A percentile compares a stretch with the other conserved stretches of the same genome.
phyloP scores from a whole-genome alignment of 2,113 vertebrate genomes.

The Neodontobutis hainanensis region DNA sequence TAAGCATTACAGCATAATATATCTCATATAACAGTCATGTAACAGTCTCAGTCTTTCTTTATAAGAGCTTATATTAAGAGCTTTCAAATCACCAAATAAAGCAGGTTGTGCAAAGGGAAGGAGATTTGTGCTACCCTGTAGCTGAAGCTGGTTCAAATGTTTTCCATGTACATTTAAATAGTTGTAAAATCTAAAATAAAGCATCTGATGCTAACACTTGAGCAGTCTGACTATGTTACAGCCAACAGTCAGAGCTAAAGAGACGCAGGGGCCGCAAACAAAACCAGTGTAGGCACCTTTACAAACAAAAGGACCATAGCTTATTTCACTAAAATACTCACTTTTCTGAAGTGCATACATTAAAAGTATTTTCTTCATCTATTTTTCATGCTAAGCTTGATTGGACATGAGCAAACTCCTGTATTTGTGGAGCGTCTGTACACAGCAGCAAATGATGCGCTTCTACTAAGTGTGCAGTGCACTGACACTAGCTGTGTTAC shows the following conservation, averaged over 20 bases:
- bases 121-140: slow-evolving; percentile 42
- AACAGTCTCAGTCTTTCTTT: slow-evolving; percentile 57
- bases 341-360: background rate
- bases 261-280: slow-evolving; percentile 6
- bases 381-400: slow-evolving; percentile 31
- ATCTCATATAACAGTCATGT: slow-evolving; percentile 25
- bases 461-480: slow-evolving; percentile 29
- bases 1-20: slow-evolving; percentile 27
- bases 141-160: slow-evolving; percentile 39
- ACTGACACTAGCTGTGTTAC: slow-evolving; percentile 12
- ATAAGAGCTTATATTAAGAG: slow-evolving; percentile 52
- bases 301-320: slow-evolving; percentile 44
- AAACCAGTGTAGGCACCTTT: slow-evolving; percentile 56
- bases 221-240: slow-evolving; percentile 9
- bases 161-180: slow-evolving; percentile 6
- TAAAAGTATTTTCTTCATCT: slow-evolving; percentile 11
- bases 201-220: slow-evolving; percentile 1
- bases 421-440: slow-evolving; percentile 27
- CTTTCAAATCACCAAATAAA: slow-evolving; percentile 33
- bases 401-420: background rate
- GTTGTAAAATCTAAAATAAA: slow-evolving; percentile 14
- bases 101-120: slow-evolving; percentile 53
- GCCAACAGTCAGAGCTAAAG: slow-evolving; percentile 6
- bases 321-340: slow-evolving; percentile 45
- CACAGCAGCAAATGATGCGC: slow-evolving; percentile 45